Evolutionary conservation across 2,888 invertebrate genomes (phyloP), one percentile per base, ranked within the genome.

Genomic region (Epinotia bilunana): DNA sequence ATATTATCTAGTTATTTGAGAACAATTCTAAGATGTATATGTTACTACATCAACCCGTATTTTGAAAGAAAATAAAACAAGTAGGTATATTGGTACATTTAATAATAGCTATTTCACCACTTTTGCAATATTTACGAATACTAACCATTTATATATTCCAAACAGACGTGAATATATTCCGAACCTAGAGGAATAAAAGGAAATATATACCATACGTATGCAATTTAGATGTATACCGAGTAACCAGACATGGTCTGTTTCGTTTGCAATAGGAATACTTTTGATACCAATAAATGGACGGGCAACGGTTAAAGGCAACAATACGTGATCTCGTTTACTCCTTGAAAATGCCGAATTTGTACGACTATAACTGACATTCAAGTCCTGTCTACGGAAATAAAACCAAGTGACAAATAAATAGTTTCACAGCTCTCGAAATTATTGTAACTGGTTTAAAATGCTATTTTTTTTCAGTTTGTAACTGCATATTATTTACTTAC

Each of bases 251-350:
- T 64, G 23, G 33, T 46, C 49, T 49, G n/a, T 72, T 70, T 28
- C 23, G 33, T 74, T 74, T 60, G 23, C 60, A 64, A 60, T 70
- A 74, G 64, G 49, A 70, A 64, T 74, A 63, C 64, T 64, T 70
- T 60, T 74, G 64, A 60, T 74, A 64, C 70, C 70, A 74, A 64
- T 74, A 74, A 74, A 74, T 74, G 39, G 23, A 60, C 60, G 70
- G 13, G n/a, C 63, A 64, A 64, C 70, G 64, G 49, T 49, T 39
- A 18, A n/a, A 63, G 33, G 46, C n/a, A 49, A 53, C 58, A 57
- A 39, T 58, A 74, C 64, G 74, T 74, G 70, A 70, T 74, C 74
- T 64, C 64, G 70, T 70, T 49, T 70, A 57, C 70, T 64, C 23
- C 18, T 65, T 60, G 70, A 1, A 58, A 60, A 64, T 13, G 55